These are phyloP conservation scores for Leucophenga varia DNA, from an alignment of 1,140 invertebrate genomes.

Conservation along the genomic window DNA sequence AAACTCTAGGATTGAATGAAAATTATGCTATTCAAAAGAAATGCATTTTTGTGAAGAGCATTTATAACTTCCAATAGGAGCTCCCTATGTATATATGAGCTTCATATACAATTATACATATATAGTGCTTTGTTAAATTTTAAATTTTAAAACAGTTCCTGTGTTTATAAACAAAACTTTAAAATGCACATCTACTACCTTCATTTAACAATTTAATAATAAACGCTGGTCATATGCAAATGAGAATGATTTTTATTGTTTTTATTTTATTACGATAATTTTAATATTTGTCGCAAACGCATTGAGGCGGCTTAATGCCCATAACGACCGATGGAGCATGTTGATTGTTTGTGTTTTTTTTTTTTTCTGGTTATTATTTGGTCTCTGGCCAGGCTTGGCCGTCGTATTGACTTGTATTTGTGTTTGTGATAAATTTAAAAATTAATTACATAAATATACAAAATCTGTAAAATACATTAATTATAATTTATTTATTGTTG, in stretches of 20 bases:
- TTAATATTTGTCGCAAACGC: conserved; percentile 30
- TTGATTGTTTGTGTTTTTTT: conserved; percentile 21
- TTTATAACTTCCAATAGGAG: no score
- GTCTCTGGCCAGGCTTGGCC: conserved; percentile 15
- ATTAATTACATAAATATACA: conserved; percentile 53
- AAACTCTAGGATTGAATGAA: no score
- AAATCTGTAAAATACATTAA: conserved; percentile 53
- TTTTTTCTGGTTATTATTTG: conserved; percentile 14
- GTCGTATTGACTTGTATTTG: conserved; percentile 30
- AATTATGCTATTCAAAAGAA: no score
- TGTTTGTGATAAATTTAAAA: conserved; percentile 55
- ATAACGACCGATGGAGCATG: conserved; percentile 32
- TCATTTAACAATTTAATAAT: no score
- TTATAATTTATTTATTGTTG: conserved; percentile 54
- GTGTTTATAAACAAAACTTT: no score
- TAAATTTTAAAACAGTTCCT: no score
- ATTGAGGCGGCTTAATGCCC: conserved; percentile 41
- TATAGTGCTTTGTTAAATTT: no score
- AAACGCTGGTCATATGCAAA: neutral
- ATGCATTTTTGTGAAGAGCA: no score
- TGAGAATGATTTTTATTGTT: neutral
- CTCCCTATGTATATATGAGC: no score
- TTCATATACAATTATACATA: no score
- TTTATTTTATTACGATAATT: conserved; percentile 31
- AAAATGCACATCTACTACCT: no score